Conservation (phyloP, 2,113 vertebrate genomes). For the Myocastor coypus region DNA sequence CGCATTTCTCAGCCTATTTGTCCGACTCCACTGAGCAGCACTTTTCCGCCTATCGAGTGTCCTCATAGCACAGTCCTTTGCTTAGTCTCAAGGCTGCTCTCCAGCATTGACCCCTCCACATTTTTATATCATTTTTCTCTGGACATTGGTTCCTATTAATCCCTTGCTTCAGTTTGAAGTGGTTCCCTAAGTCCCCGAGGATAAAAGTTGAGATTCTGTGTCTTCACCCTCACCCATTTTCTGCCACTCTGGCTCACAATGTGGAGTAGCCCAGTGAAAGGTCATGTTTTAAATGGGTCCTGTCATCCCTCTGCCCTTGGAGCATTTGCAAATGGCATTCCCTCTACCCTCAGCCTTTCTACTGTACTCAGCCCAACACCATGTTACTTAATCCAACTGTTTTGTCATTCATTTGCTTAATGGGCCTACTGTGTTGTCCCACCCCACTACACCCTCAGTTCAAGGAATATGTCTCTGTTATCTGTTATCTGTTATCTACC, state of each 20-base stretch:
- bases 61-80: not conserved
- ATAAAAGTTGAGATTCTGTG: constrained; percentile 3
- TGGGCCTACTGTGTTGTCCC: not conserved
- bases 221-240: not conserved
- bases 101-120: not conserved
- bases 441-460: not conserved
- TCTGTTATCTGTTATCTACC: not conserved
- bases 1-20: not conserved
- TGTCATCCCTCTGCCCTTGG: not conserved
- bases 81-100: not conserved
- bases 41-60: not conserved
- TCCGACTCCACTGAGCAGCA: not conserved
- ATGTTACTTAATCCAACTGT: not conserved
- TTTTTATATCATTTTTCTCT: constrained; percentile 3
- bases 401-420: not conserved
- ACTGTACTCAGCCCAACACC: not conserved
- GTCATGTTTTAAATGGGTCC: not conserved
- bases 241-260: not conserved
- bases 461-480: not conserved
- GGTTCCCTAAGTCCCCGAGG: not conserved
- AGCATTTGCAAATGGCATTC: not conserved
- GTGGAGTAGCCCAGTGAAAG: not conserved
- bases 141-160: not conserved
- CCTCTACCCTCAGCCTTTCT: not conserved
- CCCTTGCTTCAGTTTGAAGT: not conserved